A percentile compares a stretch with the other conserved stretches of the same genome.
Evolutionary conservation across 2,888 invertebrate species (phyloP).

Genomic region (Aphelenchoides bicaudatus): DNA sequence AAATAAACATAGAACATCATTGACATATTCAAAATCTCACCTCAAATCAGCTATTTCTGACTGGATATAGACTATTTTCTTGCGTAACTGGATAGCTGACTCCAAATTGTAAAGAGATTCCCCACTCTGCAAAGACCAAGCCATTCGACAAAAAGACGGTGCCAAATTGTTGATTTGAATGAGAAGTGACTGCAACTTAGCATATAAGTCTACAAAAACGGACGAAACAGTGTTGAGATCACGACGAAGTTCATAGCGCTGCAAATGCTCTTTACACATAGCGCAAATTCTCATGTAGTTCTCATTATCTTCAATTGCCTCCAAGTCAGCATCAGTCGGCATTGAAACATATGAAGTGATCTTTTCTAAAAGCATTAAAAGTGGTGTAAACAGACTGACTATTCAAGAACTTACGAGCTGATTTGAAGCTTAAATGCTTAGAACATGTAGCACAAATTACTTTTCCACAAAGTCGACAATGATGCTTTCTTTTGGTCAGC

Average conservation of each 20-base stretch:
- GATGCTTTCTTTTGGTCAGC: constrained; percentile 78
- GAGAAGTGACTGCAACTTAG: constrained; percentile 74
- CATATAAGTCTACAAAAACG: constrained; percentile 76
- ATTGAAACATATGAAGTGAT: too few species aligned
- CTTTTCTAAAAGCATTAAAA: too few species aligned
- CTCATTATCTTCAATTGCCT: constrained; percentile 70
- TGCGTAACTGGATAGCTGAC: constrained; percentile 78
- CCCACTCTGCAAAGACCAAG: constrained; percentile 69
- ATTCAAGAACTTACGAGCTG: constrained; percentile 65
- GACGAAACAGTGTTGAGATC: constrained; percentile 78
- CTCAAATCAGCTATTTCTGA: constrained; percentile 75
- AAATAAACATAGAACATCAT: neutral
- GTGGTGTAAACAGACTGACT: too few species aligned
- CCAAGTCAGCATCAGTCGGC: too few species aligned
- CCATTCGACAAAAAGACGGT: constrained; percentile 68
- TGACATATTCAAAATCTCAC: constrained; percentile 42
- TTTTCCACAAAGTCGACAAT: constrained; percentile 76
- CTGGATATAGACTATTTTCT: constrained; percentile 79
- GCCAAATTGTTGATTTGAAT: constrained; percentile 70
- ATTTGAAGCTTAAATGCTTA: constrained; percentile 51
- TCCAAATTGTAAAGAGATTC: constrained; percentile 80
- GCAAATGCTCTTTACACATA: constrained; percentile 68
- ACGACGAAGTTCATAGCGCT: constrained; percentile 75
- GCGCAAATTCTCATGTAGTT: constrained; percentile 63
- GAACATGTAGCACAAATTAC: constrained; percentile 57